Evolutionary conservation across 2,797 vertebrate species (phyloP), one percentile per base, ranked within the genome.

Genomic region (Lemur catta): DNA sequence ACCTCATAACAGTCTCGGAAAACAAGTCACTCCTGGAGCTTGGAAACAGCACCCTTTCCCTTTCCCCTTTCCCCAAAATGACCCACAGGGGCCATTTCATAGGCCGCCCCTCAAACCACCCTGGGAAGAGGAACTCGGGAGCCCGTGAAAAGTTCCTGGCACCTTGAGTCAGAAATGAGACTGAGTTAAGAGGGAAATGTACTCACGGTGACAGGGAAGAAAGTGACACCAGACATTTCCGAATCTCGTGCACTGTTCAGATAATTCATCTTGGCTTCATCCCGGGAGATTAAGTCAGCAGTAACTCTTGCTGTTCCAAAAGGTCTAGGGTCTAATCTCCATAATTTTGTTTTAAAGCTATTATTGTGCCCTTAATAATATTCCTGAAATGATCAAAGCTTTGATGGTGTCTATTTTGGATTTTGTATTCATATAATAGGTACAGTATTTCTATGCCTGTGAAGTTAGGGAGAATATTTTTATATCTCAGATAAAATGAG

Each of bases 251-350:
- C 99, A 92, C 99, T 99, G 98, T 99, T 99, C 78, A 99, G 98
- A 96, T 99, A 99, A 97, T 99, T 99, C 99, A 99, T 99, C 98
- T 99, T 99, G 20, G 99, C 99, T 97, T 99, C 99, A 85, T 99
- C 99, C 98, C 99, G 99, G 87, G 43, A 97, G 89, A 97, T 78
- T 63, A 50, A 52, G 72, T 18, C 41, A 43, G 41, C 26, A 13
- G 26, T 43, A 43, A 72, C 6, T 7, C 41, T 14, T 43, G 71
- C 12, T 72, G 26, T 72, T 72, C 71, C 41, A 30, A 43, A 41
- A 52, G 4, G 18, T 33, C 59, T 65, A 20, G 59, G 46, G 2
- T 38, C 74, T 33, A 22, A 24, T 50, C 26, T 33, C 59, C 46
- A 52, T 52, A 1, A 52, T 78, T 89, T 52, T 41, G 46, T 22